Evolutionary conservation across 2,797 vertebrate genomes (phyloP).

Genomic region (Fringilla coelebs): DNA sequence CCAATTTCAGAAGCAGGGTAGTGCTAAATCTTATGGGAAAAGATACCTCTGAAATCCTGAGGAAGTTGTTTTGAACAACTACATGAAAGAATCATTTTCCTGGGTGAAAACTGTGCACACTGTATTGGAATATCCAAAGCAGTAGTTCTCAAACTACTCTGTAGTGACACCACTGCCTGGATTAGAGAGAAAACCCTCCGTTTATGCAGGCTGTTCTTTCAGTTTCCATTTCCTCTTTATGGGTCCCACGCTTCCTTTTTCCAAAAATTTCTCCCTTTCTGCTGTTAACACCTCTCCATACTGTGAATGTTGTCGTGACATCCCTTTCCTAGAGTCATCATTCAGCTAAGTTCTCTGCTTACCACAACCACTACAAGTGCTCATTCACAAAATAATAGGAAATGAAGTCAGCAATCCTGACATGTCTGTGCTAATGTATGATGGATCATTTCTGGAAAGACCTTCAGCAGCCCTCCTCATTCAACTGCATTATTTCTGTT

Average conservation of each 20-base stretch:
- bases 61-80: neutral
- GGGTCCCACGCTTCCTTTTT: neutral
- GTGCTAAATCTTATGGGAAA: neutral
- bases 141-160: neutral
- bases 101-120: neutral
- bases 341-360: neutral
- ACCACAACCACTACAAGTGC: neutral
- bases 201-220: neutral
- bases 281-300: neutral
- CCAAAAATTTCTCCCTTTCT: neutral
- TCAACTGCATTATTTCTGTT: neutral
- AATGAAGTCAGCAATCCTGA: neutral
- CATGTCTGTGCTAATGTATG: neutral
- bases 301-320: neutral
- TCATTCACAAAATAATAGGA: neutral
- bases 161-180: neutral
- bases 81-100: neutral
- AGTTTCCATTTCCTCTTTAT: neutral
- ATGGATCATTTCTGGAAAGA: constrained; percentile 4
- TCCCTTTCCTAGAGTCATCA: neutral
- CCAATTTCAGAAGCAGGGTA: neutral
- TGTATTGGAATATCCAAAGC: neutral
- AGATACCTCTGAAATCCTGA: neutral
- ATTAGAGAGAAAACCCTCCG: neutral
- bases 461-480: neutral